Conservation (phyloP, 2,797 vertebrate genomes). For the Trematomus bernacchii region DNA sequence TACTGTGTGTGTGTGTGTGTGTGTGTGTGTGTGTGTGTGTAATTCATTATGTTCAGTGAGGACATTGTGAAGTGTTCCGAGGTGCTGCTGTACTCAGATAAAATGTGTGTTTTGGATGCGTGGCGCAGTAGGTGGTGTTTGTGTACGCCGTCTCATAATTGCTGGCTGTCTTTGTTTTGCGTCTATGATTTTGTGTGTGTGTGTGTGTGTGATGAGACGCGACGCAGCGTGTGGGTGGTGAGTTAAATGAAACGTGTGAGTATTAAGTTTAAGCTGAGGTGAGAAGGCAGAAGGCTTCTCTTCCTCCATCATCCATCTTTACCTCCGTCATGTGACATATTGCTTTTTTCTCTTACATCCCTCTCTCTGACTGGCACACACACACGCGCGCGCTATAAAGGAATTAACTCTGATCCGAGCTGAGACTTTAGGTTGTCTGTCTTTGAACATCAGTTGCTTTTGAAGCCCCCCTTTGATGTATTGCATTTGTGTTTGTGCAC, state of each 20-base stretch:
- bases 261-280: constrained; percentile 73
- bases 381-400: constrained; percentile 19
- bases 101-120: constrained; percentile 74
- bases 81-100: constrained; percentile 73
- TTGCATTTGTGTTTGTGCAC: constrained; percentile 43
- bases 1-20: constrained; percentile 44
- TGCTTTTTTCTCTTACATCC: constrained; percentile 28
- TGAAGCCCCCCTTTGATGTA: constrained; percentile 61
- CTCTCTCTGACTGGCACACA: constrained; percentile 12
- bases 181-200: constrained; percentile 47
- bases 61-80: constrained; percentile 63
- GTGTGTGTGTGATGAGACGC: constrained; percentile 28
- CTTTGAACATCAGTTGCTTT: constrained; percentile 66
- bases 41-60: constrained; percentile 52
- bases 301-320: constrained; percentile 42
- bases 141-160: constrained; percentile 73
- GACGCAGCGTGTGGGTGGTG: constrained; percentile 58
- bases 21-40: constrained; percentile 42
- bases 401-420: constrained; percentile 62
- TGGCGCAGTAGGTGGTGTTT: constrained; percentile 76
- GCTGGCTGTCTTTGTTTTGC: constrained; percentile 74
- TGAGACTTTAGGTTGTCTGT: constrained; percentile 65
- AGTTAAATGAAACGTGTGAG: constrained; percentile 67
- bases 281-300: constrained; percentile 57
- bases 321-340: constrained; percentile 39